Evolutionary conservation across 1,140 invertebrate species (phyloP).

Genomic region (Brachionus plicatilis): DNA sequence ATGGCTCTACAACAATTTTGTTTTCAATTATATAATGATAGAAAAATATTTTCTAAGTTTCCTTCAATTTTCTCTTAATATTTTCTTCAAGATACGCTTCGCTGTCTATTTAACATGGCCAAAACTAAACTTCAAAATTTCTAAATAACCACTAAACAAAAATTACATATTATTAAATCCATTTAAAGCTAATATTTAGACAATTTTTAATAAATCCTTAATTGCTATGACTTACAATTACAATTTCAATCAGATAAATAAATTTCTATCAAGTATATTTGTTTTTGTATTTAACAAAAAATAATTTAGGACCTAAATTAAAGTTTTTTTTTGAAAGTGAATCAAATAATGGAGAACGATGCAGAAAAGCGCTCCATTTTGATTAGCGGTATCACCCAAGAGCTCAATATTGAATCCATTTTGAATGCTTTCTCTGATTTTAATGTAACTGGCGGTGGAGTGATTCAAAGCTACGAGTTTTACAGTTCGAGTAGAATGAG

Average conservation of each 20-base stretch:
- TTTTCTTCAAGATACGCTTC: background rate
- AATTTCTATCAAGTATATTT: constrained; percentile 18
- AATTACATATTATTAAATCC: background rate
- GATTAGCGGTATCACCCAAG: background rate
- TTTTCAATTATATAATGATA: background rate
- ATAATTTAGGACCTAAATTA: background rate
- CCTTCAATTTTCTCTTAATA: background rate
- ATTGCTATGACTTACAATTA: background rate
- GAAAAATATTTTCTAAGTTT: background rate
- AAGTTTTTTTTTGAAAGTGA: background rate
- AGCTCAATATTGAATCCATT: background rate
- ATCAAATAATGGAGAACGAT: background rate
- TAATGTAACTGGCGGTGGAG: constrained; percentile 15
- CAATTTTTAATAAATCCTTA: background rate
- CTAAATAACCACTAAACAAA: background rate
- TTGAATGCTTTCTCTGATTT: background rate
- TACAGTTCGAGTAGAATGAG: background rate
- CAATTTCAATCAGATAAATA: constrained; percentile 9
- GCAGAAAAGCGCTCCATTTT: background rate
- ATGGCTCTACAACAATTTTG: background rate
- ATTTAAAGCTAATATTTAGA: background rate
- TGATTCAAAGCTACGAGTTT: constrained; percentile 10
- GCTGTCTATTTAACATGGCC: background rate
- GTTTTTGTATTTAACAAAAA: background rate
- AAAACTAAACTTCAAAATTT: background rate